These are phyloP conservation scores for Argentina silus DNA, from an alignment of 2,797 vertebrate species.

Conservation along the genomic window DNA sequence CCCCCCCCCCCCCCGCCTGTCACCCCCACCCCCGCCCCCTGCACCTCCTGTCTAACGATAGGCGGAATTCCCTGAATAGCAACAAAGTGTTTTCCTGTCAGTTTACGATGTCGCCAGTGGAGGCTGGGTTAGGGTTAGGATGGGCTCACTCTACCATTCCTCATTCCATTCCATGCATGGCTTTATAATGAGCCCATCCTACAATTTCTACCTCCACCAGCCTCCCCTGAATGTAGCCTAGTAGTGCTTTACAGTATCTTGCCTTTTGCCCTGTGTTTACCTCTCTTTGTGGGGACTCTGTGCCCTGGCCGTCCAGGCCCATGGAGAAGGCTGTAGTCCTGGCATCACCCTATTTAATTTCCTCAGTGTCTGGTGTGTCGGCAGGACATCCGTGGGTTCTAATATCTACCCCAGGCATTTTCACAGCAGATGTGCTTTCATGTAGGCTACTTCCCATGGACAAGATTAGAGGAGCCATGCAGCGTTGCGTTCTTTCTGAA, in stretches of 20 bases:
- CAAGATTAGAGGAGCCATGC: conserved; percentile 59
- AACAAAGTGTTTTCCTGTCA: conserved; percentile 2
- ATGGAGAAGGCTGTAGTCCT: background rate
- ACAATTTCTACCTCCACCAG: too few species aligned
- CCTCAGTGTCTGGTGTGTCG: conserved; percentile 45
- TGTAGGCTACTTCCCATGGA: conserved; percentile 46
- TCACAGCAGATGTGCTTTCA: conserved; percentile 57
- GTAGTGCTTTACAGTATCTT: background rate
- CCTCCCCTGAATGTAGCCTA: background rate
- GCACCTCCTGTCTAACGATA: background rate
- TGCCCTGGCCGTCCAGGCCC: background rate
- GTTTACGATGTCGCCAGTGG: too few species aligned
- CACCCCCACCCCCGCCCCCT: background rate
- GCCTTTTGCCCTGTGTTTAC: too few species aligned
- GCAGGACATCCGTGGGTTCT: conserved; percentile 41
- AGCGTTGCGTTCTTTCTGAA: conserved; percentile 37
- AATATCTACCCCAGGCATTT: conserved; percentile 39
- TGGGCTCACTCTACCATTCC: too few species aligned
- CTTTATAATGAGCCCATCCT: too few species aligned
- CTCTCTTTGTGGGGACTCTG: too few species aligned
- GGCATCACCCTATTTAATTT: conserved; percentile 59
- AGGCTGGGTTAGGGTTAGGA: too few species aligned
- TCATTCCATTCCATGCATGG: too few species aligned
- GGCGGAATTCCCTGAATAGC: conserved; percentile 20
- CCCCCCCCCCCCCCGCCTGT: background rate